Base-by-base conservation (phyloP, 2,113 vertebrate species). In the Potamarius usumacintae region DNA sequence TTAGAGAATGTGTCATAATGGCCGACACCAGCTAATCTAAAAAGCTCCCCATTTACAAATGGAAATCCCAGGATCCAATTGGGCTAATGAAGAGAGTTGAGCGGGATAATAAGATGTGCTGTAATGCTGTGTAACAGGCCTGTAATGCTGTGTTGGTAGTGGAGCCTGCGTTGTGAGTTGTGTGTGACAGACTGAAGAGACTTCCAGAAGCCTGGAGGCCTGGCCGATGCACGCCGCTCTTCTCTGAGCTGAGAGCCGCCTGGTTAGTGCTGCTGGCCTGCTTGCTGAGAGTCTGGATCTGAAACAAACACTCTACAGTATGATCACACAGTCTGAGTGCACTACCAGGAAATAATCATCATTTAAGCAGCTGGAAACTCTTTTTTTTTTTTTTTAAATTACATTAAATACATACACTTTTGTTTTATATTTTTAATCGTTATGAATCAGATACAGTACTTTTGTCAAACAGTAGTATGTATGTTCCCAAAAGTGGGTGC, bases 1-100 rank as follows among this genome's bases (percentile, higher is more conserved):
- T 90, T 83, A 91, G 92, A 91, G 93, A 94, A 93, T 91, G 92
- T 94, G 94, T 93, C 94, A 91, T 93, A 89, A 90, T 94, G 92
- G 93, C 93, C 94, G 93, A 95, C 94, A 92, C 87, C 48, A 93
- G 93, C 95, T 96, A 95, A 95, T 96, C 94, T 95, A 92, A 95
- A 95, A 94, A 91, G 90, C 94, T 95, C 94, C 93, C 92, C 94
- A 95, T 95, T 95, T 95, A 95, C 94, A 94, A 95, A 96, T 95
- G 94, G 94, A 96, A 95, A 95, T 95, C 95, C 94, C 93, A 93
- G 94, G 93, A 95, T 95, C 95, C 95, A 95, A 94, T 95, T 96
- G 95, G 94, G 95, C 95, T 95, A 95, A 95, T 96, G 94, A 94
- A 95, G 94, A 92, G 94, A 94, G 93, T 95, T 95, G 93, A 95